Base-by-base conservation (phyloP, 2,797 vertebrate genomes). In the Siniperca undulata region DNA sequence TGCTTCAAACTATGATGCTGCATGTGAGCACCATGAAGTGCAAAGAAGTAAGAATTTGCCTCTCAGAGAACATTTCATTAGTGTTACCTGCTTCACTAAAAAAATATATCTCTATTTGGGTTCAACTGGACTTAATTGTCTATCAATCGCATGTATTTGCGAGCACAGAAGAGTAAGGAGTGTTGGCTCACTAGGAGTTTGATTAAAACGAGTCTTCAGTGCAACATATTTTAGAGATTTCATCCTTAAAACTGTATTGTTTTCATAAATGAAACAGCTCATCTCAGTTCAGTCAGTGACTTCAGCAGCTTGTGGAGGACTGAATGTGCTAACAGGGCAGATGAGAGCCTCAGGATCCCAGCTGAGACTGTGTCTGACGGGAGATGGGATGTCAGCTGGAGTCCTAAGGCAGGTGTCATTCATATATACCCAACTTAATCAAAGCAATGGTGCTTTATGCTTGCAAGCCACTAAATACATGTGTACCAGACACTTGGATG, bases 331-430 rank as follows among this genome's bases (percentile, higher is more conserved):
- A 53, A 72, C 55, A 14, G 66, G 76, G 20, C 66, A 71, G 34
- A 74, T 22, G 30, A 72, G 48, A 60, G 70, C 78, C 76, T 80
- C 20, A 0, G 67, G 65, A 56, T 58, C 50, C 50, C 82, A 85
- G 86, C 82, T 85, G 81, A 70, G 81, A 77, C 77, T 13, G 14
- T 59, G 7, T 69, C 20, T n/a, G 17, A 3, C 38, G 38, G n/a
- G 24, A 5, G 20, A n/a, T 42, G 22, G 44, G 48, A 1, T n/a
- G 53, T 71, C 73, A 91, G 80, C 75, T 61, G 36, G 24, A 56
- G 69, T 77, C 34, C 34, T 40, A 13, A 74, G 75, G 62, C 64
- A 30, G 73, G 34, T 58, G 69, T 83, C 74, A 82, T 84, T 86
- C 76, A 70, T 55, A 38, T 38, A 66, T 65, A 74, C 34, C 65